Base-by-base conservation (phyloP, 2,888 invertebrate species). In the Philereme transversata region DNA sequence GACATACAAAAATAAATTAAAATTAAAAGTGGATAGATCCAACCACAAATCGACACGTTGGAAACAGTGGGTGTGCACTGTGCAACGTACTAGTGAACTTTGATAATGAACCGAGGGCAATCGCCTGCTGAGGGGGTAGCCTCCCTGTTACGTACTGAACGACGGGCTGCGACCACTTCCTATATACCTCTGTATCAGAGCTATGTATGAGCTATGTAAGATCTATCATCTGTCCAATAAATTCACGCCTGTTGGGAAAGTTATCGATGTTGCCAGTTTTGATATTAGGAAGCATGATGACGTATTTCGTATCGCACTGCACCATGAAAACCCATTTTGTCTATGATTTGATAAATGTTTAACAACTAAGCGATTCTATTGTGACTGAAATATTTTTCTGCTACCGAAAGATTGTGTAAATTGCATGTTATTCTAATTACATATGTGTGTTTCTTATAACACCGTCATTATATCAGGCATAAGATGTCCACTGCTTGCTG, bases 81-180 rank as follows among this genome's bases (percentile, higher is more conserved):
- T 85, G 86, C 80, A 78, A 60, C 83, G 89, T 86, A 87, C 88
- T 87, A 89, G 86, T 91, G 91, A 91, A 91, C 91, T 90, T 91
- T 91, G 90, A 85, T 91, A 91, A 91, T 91, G 91, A 91, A 91
- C 91, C 84, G 77, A 75, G 81, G 86, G 84, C 82, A 83, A 83
- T 83, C 80, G 86, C 81, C 86, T 82, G 84, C 80, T 79, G 69
- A 68, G 76, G 77, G 71, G 71, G 74, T 70, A 61, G 62, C 65
- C 79, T 68, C 79, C 80, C 79, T 67, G 74, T 77, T 78, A 79
- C 81, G 78, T 78, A 76, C 77, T 77, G 82, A 85, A 82, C 87
- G 86, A 80, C 85, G 84, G 84, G 82, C 86, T 83, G 82, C 83
- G 77, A 77, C 74, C 76, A 73, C 78, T 84, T 83, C 82, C 83